phyloP scores from a whole-genome alignment of 1,140 invertebrate genomes.

The Calycopis cecrops region DNA sequence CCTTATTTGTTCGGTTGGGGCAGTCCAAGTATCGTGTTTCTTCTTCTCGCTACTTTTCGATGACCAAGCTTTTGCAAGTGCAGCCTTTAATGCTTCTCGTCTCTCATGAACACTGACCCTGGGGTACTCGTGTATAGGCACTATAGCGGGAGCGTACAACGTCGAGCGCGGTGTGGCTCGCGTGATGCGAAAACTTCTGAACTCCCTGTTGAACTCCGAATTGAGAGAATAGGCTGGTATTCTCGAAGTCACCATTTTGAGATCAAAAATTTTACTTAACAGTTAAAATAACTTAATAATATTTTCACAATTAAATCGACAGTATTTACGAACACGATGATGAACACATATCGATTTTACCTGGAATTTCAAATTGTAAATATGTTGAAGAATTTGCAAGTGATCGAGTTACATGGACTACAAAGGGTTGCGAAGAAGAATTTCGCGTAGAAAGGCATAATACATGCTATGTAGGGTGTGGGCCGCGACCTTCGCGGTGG shows the following conservation, averaged over 20 bases:
- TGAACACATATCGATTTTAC: constrained; percentile 70
- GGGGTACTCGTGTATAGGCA: constrained; percentile 73
- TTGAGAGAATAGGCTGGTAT: constrained; percentile 75
- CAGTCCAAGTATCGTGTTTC: constrained; percentile 67
- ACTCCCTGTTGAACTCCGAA: constrained; percentile 75
- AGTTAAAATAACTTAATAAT: constrained; percentile 42
- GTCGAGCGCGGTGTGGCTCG: constrained; percentile 65
- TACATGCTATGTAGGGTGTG: constrained; percentile 34
- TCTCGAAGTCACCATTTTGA: constrained; percentile 75
- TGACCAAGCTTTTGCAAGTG: constrained; percentile 72
- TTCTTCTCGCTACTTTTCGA: constrained; percentile 70
- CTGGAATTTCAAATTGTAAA: constrained; percentile 44
- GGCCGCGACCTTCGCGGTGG: constrained; percentile 66
- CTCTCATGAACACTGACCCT: constrained; percentile 71
- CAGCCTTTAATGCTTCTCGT: constrained; percentile 67
- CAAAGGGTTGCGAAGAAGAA: constrained; percentile 18
- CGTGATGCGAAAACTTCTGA: constrained; percentile 73
- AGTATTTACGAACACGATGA: constrained; percentile 60
- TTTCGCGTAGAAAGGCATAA: constrained; percentile 28
- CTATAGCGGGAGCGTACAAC: constrained; percentile 65
- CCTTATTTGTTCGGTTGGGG: constrained; percentile 58
- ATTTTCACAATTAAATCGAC: constrained; percentile 52
- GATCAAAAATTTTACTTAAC: constrained; percentile 65
- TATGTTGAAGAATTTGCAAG: constrained; percentile 39
- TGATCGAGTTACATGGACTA: neutral